These are phyloP conservation scores for Drosophila subobscura DNA, from an alignment of 1,140 invertebrate genomes.

Conservation along the genomic window DNA sequence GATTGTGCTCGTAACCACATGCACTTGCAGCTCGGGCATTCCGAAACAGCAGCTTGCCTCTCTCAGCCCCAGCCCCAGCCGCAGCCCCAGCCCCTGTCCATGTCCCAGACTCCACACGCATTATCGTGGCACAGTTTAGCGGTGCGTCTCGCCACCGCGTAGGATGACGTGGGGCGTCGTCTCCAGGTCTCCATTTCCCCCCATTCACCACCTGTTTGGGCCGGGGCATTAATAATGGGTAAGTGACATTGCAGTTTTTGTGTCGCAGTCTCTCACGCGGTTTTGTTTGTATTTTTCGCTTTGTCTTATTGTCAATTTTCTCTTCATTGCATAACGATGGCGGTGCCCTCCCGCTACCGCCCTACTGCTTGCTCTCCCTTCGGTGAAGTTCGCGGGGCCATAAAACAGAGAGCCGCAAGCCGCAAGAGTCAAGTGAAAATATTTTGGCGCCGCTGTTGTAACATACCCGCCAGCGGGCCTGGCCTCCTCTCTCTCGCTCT, in stretches of 20 bases:
- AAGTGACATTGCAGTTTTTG: slow-evolving; percentile 69
- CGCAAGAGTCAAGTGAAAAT: slow-evolving; percentile 71
- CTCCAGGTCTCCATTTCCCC: no score
- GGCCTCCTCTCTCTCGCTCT: not conserved
- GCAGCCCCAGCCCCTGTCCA: no score
- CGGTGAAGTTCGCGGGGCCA: slow-evolving; percentile 57
- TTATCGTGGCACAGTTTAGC: no score
- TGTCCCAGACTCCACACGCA: no score
- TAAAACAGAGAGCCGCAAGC: slow-evolving; percentile 34
- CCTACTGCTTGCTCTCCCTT: slow-evolving; percentile 1
- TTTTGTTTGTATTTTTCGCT: slow-evolving; percentile 56
- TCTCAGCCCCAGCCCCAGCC: no score
- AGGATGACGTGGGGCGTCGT: no score
- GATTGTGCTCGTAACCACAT: no score
- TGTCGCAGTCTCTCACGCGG: slow-evolving; percentile 51
- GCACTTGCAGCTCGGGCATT: no score
- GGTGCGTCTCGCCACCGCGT: no score
- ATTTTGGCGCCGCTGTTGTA: slow-evolving; percentile 66
- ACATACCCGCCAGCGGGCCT: slow-evolving; percentile 15
- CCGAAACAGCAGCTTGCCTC: no score
- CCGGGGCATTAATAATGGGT: slow-evolving; percentile 53
- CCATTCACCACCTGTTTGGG: no score
- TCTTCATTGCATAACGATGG: slow-evolving; percentile 65
- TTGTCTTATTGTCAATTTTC: slow-evolving; percentile 74
- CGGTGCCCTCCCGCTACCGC: not conserved